Evolutionary conservation across 2,888 invertebrate genomes (phyloP).

Genomic region (Sabatieria punctata): DNA sequence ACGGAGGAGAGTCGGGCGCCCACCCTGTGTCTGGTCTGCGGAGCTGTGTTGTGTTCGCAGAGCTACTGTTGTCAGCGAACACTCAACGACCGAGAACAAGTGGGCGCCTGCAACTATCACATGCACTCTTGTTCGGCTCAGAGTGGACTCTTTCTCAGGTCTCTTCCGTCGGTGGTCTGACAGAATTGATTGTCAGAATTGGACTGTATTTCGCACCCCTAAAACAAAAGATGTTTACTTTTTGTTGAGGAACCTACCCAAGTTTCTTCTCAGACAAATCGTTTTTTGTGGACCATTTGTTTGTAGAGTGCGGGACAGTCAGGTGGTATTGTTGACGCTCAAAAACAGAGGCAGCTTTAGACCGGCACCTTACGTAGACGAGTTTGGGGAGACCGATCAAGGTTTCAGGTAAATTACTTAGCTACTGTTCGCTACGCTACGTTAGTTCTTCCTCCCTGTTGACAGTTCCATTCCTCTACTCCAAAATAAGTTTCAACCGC

Average conservation of each 20-base stretch:
- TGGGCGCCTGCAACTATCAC: slow-evolving; percentile 90
- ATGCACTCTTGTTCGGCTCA: slow-evolving; percentile 75
- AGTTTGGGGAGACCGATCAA: slow-evolving; percentile 92
- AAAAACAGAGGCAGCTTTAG: slow-evolving; percentile 60
- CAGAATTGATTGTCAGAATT: too few species aligned
- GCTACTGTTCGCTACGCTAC: too few species aligned
- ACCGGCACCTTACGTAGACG: slow-evolving; percentile 85
- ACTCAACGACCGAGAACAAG: slow-evolving; percentile 34
- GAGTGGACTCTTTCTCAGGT: slow-evolving; percentile 71
- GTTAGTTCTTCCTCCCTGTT: slow-evolving; percentile 8
- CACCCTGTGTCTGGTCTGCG: slow-evolving; percentile 91
- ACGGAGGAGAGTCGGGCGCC: slow-evolving; percentile 70
- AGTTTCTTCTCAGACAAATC: slow-evolving; percentile 1
- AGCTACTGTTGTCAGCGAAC: slow-evolving; percentile 82
- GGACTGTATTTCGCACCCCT: too few species aligned
- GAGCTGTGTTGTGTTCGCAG: slow-evolving; percentile 83
- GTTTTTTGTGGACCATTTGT: too few species aligned
- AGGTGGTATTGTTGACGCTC: slow-evolving; percentile 66
- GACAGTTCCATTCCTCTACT: too few species aligned
- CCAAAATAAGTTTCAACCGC: too few species aligned
- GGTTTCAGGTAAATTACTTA: slow-evolving; percentile 59
- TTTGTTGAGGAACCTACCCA: neutral
- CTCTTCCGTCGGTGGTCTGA: too few species aligned
- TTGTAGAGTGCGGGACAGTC: slow-evolving; percentile 67
- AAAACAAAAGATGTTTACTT: too few species aligned